Conservation (phyloP, 2,797 vertebrate genomes). For the Nyctalus aviator region DNA sequence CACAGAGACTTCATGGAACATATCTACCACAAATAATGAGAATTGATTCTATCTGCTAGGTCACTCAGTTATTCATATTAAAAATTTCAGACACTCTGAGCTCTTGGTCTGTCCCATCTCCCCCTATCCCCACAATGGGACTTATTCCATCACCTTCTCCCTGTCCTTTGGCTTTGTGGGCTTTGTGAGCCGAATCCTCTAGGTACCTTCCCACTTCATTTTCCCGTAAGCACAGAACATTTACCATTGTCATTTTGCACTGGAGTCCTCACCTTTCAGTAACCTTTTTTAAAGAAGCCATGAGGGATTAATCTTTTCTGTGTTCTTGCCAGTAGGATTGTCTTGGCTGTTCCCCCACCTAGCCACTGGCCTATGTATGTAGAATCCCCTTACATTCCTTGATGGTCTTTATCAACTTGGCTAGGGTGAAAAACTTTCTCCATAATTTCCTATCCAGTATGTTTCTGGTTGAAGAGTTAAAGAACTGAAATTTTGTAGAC, state of each 20-base stretch:
- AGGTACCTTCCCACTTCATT: neutral
- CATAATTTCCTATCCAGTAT: neutral
- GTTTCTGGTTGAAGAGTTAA: neutral
- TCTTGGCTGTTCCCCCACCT: neutral
- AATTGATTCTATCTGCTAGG: neutral
- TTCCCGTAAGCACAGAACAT: neutral
- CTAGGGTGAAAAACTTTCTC: neutral
- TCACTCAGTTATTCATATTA: neutral
- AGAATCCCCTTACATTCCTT: neutral
- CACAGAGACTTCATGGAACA: neutral
- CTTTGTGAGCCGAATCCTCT: neutral
- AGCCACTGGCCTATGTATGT: neutral
- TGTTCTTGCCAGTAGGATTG: neutral
- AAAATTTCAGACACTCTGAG: neutral
- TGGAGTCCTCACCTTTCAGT: neutral
- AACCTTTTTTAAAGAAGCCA: slow-evolving; percentile 27
- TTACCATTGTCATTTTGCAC: neutral
- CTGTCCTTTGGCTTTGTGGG: neutral
- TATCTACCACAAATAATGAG: neutral
- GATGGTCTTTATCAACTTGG: neutral
- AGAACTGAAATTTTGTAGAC: neutral
- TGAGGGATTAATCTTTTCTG: neutral
- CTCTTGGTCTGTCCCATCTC: neutral
- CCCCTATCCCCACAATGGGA: rapidly evolving
- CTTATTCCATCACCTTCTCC: neutral